Percentiles rank a stretch among this genome's conserved stretches.
Evolutionary conservation across 2,113 vertebrate genomes (phyloP).

Genomic region (Saguinus midas): DNA sequence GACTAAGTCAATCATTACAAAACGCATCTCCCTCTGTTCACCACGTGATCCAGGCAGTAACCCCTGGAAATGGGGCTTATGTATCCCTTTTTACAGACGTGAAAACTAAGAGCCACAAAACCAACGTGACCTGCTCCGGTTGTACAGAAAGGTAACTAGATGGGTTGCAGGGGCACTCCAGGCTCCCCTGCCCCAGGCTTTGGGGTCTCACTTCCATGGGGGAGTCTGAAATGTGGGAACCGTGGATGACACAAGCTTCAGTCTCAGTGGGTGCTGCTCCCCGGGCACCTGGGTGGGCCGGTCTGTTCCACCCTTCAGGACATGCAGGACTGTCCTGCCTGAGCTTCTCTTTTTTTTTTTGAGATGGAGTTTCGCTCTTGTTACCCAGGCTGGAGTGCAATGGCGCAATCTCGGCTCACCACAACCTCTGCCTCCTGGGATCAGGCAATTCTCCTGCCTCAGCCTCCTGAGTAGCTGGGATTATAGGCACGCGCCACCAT

Average conservation of each 20-base stretch:
- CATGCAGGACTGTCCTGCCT: not conserved
- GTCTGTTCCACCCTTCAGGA: not conserved
- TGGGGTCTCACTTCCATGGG: not conserved
- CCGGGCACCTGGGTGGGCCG: accelerated
- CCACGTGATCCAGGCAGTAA: accelerated
- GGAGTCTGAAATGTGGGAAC: not conserved
- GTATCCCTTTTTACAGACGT: not conserved
- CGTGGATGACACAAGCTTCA: accelerated
- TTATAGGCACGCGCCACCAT: too few relatives aligned
- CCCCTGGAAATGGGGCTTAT: accelerated
- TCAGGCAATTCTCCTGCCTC: too few relatives aligned
- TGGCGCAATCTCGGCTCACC: too few relatives aligned
- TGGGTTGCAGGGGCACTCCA: not conserved
- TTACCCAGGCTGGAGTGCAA: too few relatives aligned
- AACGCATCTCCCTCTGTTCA: accelerated
- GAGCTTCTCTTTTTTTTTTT: not conserved
- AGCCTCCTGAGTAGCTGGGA: too few relatives aligned
- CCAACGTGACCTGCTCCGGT: too few relatives aligned
- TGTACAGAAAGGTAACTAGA: not conserved
- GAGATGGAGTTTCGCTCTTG: too few relatives aligned
- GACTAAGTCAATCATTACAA: not conserved
- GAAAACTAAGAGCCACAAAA: not conserved
- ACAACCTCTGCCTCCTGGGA: too few relatives aligned
- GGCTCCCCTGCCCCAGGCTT: not conserved
- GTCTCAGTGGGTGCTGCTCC: accelerated